Evolutionary conservation across 2,797 vertebrate species (phyloP).

Genomic region (Ara ararauna): DNA sequence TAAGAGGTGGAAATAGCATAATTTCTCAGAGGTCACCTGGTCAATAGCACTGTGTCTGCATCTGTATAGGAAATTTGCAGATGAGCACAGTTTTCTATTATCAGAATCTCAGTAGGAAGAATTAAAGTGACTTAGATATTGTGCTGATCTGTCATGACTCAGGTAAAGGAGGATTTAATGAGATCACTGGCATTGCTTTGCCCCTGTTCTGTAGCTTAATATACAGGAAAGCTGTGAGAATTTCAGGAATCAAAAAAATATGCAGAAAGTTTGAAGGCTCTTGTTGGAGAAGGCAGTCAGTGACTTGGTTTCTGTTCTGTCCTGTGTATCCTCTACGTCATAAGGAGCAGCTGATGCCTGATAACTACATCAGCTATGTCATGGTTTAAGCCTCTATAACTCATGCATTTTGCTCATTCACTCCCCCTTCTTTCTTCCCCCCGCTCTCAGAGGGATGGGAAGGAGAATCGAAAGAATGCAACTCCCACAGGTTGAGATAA

Average conservation of each 20-base stretch:
- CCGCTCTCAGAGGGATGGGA: no score
- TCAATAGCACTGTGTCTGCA: not conserved
- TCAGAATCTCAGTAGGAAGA: conserved; percentile 6
- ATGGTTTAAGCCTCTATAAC: no score
- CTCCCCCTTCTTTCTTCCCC: no score
- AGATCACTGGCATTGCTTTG: not conserved
- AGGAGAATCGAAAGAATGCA: no score
- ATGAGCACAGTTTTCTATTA: conserved; percentile 20
- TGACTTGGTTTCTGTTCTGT: not conserved
- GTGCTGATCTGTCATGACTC: not conserved
- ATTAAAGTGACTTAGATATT: conserved; percentile 23
- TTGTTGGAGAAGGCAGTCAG: not conserved
- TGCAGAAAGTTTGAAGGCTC: not conserved
- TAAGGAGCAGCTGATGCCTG: not conserved
- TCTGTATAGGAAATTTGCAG: not conserved
- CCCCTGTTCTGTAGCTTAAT: not conserved
- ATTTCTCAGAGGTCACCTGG: not conserved
- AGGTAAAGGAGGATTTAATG: conserved; percentile 4
- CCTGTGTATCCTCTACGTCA: not conserved
- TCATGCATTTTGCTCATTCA: no score
- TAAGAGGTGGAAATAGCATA: not conserved
- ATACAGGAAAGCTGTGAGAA: not conserved
- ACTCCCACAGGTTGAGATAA: no score
- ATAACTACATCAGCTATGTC: not conserved
- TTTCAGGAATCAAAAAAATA: not conserved